Percentiles rank a stretch among this genome's conserved stretches.
phyloP scores from a whole-genome alignment of 2,113 vertebrate species.

The Xiphias gladius region DNA sequence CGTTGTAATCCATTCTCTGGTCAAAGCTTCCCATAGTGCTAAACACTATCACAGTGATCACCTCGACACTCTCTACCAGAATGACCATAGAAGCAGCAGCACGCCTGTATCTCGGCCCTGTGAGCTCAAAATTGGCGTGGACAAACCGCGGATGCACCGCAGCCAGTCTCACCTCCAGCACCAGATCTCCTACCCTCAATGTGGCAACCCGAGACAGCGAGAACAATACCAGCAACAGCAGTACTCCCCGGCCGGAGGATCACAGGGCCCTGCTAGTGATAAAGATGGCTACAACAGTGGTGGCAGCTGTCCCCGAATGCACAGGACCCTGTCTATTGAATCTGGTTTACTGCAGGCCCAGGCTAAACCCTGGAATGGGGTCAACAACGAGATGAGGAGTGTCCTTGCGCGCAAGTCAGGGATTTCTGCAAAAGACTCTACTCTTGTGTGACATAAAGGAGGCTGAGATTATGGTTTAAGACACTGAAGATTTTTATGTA shows the following conservation, averaged over 20 bases:
- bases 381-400: slow-evolving; percentile 88
- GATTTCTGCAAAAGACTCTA: slow-evolving; percentile 88
- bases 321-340: slow-evolving; percentile 84
- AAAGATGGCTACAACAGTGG: slow-evolving; percentile 70
- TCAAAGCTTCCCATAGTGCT: slow-evolving; percentile 75
- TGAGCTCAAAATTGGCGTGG: slow-evolving; percentile 78
- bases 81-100: slow-evolving; percentile 77
- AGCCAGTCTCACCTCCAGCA: slow-evolving; percentile 82
- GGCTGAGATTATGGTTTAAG: not conserved
- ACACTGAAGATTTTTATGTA: slow-evolving; percentile 7
- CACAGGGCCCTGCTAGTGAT: slow-evolving; percentile 67
- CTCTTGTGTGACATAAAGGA: slow-evolving; percentile 86
- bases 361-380: slow-evolving; percentile 86
- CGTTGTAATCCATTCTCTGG: slow-evolving; percentile 82
- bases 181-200: slow-evolving; percentile 81
- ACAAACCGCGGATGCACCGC: slow-evolving; percentile 69
- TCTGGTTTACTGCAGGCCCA: slow-evolving; percentile 81
- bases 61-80: slow-evolving; percentile 83
- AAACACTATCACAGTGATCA: slow-evolving; percentile 63
- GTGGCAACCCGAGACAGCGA: slow-evolving; percentile 70
- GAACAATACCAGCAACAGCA: slow-evolving; percentile 71
- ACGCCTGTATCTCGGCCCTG: slow-evolving; percentile 47
- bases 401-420: slow-evolving; percentile 82
- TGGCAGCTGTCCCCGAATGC: slow-evolving; percentile 71
- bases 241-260: slow-evolving; percentile 67